Evolutionary conservation across 2,888 invertebrate species (phyloP), one percentile per base, ranked within the genome.

Genomic region (Spisula solida): DNA sequence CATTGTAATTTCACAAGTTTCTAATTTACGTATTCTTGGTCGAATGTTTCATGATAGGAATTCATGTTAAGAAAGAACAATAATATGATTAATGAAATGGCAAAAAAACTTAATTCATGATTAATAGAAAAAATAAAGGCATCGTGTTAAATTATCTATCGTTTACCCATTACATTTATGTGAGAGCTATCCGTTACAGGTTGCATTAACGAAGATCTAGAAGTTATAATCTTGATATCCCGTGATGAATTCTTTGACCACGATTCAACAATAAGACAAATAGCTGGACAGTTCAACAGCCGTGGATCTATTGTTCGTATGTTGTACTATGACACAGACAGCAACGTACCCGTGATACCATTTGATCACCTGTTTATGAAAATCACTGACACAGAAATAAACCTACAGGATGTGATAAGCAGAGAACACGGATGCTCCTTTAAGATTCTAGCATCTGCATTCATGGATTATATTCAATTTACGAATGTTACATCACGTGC

Each of bases 341-440:
- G 14, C 6, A 18, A 75, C 12, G 14, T 14, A 31, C 12, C 31
- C 31, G 5, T 34, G 31, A 31, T 31, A 12, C 75, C 75, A 31
- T 48, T 31, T 29, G 75, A 51, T 0, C 48, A 83, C 18, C 8
- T 1, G 18, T 12, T 83, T 8, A 31, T 83, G 10, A 31, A 83
- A 70, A 83, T 83, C 51, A 48, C 51, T 14, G 83, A 83, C 31
- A 83, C 48, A 10, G 75, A 29, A 29, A 31, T 83, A 5, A 20
- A 70, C 48, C 75, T 29, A 75, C 48, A 51, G 4, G 29, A 18
- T 31, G 29, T 29, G 18, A 70, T 31, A 1, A 31, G 66, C 29
- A 10, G 48, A 20, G 51, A 75, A 29, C 51, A 48, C 51, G 66
- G 18, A n/a, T 83, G 83, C 51, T n/a, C 31, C 20, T 83, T 75